Base-by-base conservation (phyloP, 1,140 invertebrate species). In the Lordiphosa stackelbergi region DNA sequence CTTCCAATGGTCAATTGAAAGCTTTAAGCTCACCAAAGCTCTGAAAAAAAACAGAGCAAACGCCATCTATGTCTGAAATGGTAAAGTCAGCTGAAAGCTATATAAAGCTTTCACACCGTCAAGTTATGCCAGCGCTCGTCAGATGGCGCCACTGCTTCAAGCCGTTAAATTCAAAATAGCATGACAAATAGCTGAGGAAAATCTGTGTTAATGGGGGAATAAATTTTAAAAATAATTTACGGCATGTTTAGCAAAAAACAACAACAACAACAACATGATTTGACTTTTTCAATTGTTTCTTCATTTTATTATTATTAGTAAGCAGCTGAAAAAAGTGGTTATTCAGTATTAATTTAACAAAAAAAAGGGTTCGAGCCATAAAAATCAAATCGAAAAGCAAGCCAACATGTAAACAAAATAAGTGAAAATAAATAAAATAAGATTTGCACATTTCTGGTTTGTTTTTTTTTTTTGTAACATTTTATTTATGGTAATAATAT, bases 401-500 rank as follows among this genome's bases (percentile, higher is more conserved):
- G 28, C 28, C 28, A 31, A 31, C 28, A 31, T 31, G 5, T 31
- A 31, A 31, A 31, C 28, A 31, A 31, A 31, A 47, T 37, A 63
- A 54, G 40, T 36, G 45, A 40, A 64, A 68, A 38, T 53, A 63
- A 56, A 52, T 56, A 24, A 46, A 22, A 53, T 53, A 36, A 19
- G 10, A 11, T 41, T 36, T 34, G n/a, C 35, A 31, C 28, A 13
- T 48, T 47, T 31, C 22, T 48, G 31, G 28, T 35, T 48, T 28
- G 60, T 54, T 58, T 13, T 35, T 69, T 57, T 68, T 73, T 53
- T 19, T 19, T 19, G 57, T 65, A 81, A 83, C 75, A 81, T 72
- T 81, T 79, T 81, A 81, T 81, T 81, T 69, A 68, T 57, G 41
- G 54, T 63, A 61, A 53, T 34, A 62, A 65, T 28, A 37, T 66